phyloP scores from a whole-genome alignment of 2,888 invertebrate genomes.

The Cristatella mucedo region DNA sequence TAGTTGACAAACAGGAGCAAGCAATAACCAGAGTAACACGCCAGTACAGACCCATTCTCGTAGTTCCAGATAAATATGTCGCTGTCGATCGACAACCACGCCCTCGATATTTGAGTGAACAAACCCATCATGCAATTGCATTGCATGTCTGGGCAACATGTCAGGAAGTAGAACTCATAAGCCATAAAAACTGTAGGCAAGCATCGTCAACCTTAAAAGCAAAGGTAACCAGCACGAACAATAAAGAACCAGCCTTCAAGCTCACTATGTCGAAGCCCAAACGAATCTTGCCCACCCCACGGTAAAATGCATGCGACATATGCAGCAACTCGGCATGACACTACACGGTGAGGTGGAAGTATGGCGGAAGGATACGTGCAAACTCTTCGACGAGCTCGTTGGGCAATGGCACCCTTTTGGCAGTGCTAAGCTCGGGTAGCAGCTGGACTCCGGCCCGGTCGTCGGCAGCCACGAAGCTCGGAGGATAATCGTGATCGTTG shows the following conservation, averaged over 20 bases:
- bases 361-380: conserved; percentile 57
- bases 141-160: conserved; percentile 60
- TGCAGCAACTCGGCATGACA: no score
- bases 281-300: no score
- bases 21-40: neutral
- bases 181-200: no score
- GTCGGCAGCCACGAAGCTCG: conserved; percentile 52
- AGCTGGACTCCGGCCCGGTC: conserved; percentile 52
- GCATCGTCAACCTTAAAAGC: no score
- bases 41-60: conserved; percentile 52
- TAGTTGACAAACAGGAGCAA: no score
- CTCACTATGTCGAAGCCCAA: neutral
- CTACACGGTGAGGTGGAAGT: no score
- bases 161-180: conserved; percentile 1
- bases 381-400: conserved; percentile 87
- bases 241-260: neutral
- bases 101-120: conserved; percentile 84
- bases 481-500: conserved; percentile 78
- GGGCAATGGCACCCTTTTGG: conserved; percentile 72
- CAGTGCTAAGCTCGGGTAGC: conserved; percentile 54
- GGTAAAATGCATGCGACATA: no score
- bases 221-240: neutral
- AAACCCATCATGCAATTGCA: conserved; percentile 92
- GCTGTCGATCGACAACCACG: conserved; percentile 92
- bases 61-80: conserved; percentile 97